Evolutionary conservation across 2,797 vertebrate genomes (phyloP).

Genomic region (Scleropages formosus): DNA sequence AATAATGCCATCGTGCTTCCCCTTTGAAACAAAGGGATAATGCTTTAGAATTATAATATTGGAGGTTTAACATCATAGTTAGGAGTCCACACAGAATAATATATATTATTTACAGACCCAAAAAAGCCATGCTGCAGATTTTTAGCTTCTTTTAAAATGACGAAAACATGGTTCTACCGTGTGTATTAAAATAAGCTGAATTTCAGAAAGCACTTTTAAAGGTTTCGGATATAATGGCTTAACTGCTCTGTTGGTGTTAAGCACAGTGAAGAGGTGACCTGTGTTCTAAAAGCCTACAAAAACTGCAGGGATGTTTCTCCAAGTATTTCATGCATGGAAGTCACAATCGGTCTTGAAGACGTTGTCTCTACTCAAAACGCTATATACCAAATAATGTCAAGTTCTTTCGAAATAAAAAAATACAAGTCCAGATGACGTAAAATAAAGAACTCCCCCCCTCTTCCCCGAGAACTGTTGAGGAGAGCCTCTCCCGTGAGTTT

Average conservation of each 20-base stretch:
- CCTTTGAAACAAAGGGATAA: conserved; percentile 97
- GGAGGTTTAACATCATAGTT: conserved; percentile 85
- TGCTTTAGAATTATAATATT: conserved; percentile 75
- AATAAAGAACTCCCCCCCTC: conserved; percentile 61
- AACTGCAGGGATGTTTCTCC: conserved; percentile 76
- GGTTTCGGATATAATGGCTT: conserved; percentile 83
- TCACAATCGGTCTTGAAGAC: conserved; percentile 81
- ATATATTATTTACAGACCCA: conserved; percentile 98
- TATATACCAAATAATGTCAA: conserved; percentile 83
- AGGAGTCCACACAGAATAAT: conserved; percentile 94
- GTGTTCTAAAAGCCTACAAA: conserved; percentile 92
- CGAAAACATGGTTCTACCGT: conserved; percentile 92
- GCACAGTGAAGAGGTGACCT: conserved; percentile 88
- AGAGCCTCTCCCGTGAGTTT: conserved; percentile 71
- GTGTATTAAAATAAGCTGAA: conserved; percentile 99
- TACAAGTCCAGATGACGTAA: conserved; percentile 52
- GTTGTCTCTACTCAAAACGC: conserved; percentile 84
- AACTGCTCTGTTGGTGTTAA: conserved; percentile 67
- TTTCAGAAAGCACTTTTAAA: conserved; percentile 93
- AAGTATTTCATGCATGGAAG: conserved; percentile 88
- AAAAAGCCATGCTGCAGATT: conserved; percentile 94
- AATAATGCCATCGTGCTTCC: conserved; percentile 77
- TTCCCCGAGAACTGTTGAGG: conserved; percentile 59
- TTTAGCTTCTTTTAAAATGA: conserved; percentile 85
- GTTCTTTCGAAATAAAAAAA: conserved; percentile 73